Evolutionary conservation across 2,888 invertebrate species (phyloP).

Genomic region (Amiota mariae): DNA sequence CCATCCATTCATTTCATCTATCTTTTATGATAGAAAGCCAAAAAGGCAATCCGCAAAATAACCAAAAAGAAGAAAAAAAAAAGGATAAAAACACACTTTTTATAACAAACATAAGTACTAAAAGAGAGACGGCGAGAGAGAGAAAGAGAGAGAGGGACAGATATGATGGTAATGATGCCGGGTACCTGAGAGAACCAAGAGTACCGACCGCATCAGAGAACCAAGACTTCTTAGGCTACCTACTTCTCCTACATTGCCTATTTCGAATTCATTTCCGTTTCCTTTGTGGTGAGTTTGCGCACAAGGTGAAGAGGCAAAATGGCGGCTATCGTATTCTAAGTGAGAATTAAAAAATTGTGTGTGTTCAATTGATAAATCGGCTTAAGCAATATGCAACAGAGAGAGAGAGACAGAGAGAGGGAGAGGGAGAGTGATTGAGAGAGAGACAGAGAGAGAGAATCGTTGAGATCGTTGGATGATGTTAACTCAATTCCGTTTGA

Average conservation of each 20-base stretch:
- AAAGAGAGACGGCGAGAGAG: neutral
- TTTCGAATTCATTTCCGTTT: neutral
- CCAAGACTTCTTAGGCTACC: neutral
- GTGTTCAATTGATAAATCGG: neutral
- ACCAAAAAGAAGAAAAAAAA: constrained; percentile 21
- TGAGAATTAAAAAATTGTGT: too few species aligned
- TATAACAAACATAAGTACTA: neutral
- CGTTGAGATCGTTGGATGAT: constrained; percentile 6
- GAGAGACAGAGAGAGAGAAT: constrained; percentile 11
- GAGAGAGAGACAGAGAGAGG: constrained; percentile 2
- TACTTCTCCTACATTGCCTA: neutral
- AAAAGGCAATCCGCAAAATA: constrained; percentile 16
- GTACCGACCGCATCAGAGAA: too few species aligned
- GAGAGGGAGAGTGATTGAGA: neutral
- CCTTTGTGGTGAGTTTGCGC: constrained; percentile 64
- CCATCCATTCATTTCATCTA: too few species aligned
- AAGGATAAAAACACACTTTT: too few species aligned
- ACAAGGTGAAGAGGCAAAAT: constrained; percentile 47
- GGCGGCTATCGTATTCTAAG: constrained; percentile 45
- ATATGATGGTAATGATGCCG: too few species aligned
- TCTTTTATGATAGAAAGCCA: neutral
- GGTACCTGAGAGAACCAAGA: too few species aligned
- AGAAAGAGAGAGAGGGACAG: too few species aligned
- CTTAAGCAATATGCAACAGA: constrained; percentile 37
- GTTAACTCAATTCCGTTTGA: constrained; percentile 27